Evolutionary conservation across 2,888 invertebrate species (phyloP), one percentile per base, ranked within the genome.

Genomic region (Idaea biselata): DNA sequence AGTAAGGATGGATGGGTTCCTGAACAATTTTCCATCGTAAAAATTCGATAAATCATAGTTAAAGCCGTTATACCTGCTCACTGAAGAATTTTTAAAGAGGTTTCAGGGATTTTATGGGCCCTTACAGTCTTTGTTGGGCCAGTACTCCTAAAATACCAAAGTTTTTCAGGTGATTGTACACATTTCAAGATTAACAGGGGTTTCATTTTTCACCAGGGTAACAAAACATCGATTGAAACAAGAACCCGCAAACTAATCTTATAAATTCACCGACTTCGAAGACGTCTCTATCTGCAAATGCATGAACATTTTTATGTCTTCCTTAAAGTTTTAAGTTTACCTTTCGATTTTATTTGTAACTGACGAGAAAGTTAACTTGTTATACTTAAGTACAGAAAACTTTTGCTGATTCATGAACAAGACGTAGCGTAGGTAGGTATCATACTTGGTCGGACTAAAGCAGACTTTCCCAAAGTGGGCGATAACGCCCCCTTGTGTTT

Each of bases 261-360:
- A 73, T 77, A 83, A 84, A 84, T 82, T 86, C 80, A 81, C 77
- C 80, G 81, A 80, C 76, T 80, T 75, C 73, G 85, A 89, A 89
- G 89, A 88, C 88, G 89, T 84, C 82, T 84, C 80, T 73, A 53
- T 74, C 74, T 74, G 82, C 80, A 84, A 86, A 87, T 86, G 84
- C 85, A 78, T 69, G 77, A 72, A 72, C 87, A 84, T 79, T 89
- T 86, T 79, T 87, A 84, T 72, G 88, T 78, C 82, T 88, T 89
- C 88, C 69, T 78, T 78, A 80, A 73, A 73, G 55, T 17, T 16
- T 55, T 8, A 11, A 44, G 14, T 44, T 44, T 14, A 8, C 14
- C 14, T 44, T 63, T 67, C 62, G 61, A 57, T 58, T 66, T 62
- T 58, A 53, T 66, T 67, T 25, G 1, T 25, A 25, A 25, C 25